These are phyloP conservation scores for Drosophila tani DNA, from an alignment of 1,140 invertebrate species.

Conservation along the genomic window DNA sequence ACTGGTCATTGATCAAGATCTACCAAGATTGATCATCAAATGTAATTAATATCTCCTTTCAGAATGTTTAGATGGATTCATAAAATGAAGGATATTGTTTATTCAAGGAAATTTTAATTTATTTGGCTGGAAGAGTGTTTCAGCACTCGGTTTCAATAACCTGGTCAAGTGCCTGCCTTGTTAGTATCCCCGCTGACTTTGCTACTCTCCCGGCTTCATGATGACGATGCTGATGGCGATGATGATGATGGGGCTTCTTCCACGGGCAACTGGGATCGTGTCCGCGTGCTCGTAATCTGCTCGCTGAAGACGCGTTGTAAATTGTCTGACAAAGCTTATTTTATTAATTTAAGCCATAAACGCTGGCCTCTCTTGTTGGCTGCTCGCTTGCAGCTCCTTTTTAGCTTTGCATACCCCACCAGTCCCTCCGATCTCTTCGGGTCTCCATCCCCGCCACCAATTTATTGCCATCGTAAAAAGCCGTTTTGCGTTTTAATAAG, in stretches of 20 bases:
- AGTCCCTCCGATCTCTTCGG: slow-evolving; percentile 17
- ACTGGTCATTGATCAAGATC: too few species aligned
- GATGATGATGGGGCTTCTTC: slow-evolving; percentile 2
- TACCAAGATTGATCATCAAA: not conserved
- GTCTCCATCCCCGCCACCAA: slow-evolving; percentile 54
- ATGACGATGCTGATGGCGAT: slow-evolving; percentile 8
- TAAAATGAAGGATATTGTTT: not conserved
- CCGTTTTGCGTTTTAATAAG: slow-evolving; percentile 83
- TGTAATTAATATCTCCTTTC: not conserved
- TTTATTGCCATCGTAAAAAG: slow-evolving; percentile 83
- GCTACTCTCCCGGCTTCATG: slow-evolving; percentile 1
- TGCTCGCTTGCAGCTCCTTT: slow-evolving; percentile 61
- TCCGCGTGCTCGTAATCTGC: slow-evolving; percentile 84
- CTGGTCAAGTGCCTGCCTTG: not conserved
- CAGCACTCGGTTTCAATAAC: not conserved
- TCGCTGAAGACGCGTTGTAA: slow-evolving; percentile 85
- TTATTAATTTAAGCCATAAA: slow-evolving; percentile 85
- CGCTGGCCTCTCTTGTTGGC: slow-evolving; percentile 67
- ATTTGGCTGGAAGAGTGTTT: not conserved
- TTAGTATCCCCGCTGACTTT: slow-evolving; percentile 26
- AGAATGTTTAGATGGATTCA: not conserved
- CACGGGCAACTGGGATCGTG: slow-evolving; percentile 54
- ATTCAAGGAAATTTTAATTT: not conserved
- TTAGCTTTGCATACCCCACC: slow-evolving; percentile 62
- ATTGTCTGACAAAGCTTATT: slow-evolving; percentile 85